Percentiles rank a stretch among this genome's conserved stretches.
Evolutionary conservation across 2,888 invertebrate species (phyloP).

Genomic region (Pachliopta kotzebuea): DNA sequence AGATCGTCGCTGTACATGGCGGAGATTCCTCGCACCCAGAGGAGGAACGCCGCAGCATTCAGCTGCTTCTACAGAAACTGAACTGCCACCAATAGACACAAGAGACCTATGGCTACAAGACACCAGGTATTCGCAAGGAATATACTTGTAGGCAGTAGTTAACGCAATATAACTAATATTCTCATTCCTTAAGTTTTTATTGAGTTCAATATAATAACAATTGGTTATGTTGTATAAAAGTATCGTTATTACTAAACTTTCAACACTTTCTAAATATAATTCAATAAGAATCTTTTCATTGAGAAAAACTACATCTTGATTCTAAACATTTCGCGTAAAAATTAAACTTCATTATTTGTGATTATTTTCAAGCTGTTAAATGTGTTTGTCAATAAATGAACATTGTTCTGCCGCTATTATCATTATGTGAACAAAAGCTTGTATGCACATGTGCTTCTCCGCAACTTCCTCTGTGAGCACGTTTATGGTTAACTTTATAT

Average conservation of each 20-base stretch:
- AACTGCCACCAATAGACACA: constrained; percentile 90
- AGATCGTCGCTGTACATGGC: constrained; percentile 91
- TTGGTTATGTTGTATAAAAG: too few species aligned
- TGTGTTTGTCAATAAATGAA: neutral
- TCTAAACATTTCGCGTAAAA: too few species aligned
- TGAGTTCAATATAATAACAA: too few species aligned
- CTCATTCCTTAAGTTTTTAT: too few species aligned
- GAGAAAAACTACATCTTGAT: too few species aligned
- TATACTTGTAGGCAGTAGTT: too few species aligned
- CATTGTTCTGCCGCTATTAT: neutral
- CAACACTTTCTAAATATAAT: too few species aligned
- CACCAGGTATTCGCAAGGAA: constrained; percentile 77
- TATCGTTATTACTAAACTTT: too few species aligned
- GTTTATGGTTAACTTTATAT: neutral
- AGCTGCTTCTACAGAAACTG: constrained; percentile 90
- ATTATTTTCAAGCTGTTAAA: too few species aligned
- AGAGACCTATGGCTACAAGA: constrained; percentile 91
- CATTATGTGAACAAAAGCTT: neutral
- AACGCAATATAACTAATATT: too few species aligned
- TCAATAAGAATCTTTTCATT: too few species aligned
- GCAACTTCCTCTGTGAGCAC: neutral
- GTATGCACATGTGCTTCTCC: constrained; percentile 2
- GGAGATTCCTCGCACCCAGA: constrained; percentile 81
- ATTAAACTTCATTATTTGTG: too few species aligned
- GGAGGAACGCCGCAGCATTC: constrained; percentile 85